phyloP scores from a whole-genome alignment of 2,888 invertebrate species.

The Mythimna lalbum region DNA sequence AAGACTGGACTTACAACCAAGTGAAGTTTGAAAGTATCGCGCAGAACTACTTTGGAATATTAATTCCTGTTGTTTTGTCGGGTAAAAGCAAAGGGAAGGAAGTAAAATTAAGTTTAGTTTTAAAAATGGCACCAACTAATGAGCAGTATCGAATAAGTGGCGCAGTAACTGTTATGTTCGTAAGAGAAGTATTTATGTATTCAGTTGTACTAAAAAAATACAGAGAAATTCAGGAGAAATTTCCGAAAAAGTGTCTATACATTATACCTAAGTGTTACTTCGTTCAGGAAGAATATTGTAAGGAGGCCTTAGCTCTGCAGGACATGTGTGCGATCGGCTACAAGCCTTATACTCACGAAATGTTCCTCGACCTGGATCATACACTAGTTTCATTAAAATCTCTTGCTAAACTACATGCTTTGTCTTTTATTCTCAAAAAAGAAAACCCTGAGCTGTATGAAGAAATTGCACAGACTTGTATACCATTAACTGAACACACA shows the following conservation, averaged over 20 bases:
- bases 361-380: constrained; percentile 80
- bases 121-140: constrained; percentile 85
- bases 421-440: constrained; percentile 79
- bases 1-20: constrained; percentile 69
- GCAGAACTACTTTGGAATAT: constrained; percentile 85
- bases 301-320: constrained; percentile 81
- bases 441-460: constrained; percentile 68
- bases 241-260: constrained; percentile 57
- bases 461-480: constrained; percentile 73
- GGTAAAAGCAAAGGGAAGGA: constrained; percentile 64
- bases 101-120: constrained; percentile 71
- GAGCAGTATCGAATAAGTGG: constrained; percentile 83
- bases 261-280: constrained; percentile 80
- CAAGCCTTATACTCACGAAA: constrained; percentile 71
- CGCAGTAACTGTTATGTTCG: constrained; percentile 81
- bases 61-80: constrained; percentile 77
- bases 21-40: constrained; percentile 77
- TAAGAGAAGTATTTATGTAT: constrained; percentile 82
- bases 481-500: constrained; percentile 74
- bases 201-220: constrained; percentile 75
- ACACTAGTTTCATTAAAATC: constrained; percentile 74
- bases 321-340: constrained; percentile 80
- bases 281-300: constrained; percentile 76
- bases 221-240: constrained; percentile 67
- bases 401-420: constrained; percentile 81